phyloP scores from a whole-genome alignment of 2,888 invertebrate species.

The Sisyra terminalis region DNA sequence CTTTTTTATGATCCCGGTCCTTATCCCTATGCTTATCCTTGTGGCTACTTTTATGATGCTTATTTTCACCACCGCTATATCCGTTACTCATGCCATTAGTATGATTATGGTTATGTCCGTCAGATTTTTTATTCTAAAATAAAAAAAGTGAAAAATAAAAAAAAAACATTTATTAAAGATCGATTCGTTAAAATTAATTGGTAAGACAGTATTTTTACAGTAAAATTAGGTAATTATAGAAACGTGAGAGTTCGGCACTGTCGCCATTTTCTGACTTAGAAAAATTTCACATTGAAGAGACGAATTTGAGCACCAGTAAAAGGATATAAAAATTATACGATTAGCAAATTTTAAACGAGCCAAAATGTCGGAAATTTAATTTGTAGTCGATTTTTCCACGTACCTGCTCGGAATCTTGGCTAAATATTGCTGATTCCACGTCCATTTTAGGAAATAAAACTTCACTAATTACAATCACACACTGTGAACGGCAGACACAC shows the following conservation, averaged over 20 bases:
- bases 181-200: background rate
- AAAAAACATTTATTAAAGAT: slow-evolving; percentile 5
- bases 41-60: slow-evolving; percentile 35
- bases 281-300: slow-evolving; percentile 33
- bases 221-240: background rate
- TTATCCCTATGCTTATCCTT: slow-evolving; percentile 51
- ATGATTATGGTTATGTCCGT: slow-evolving; percentile 25
- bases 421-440: slow-evolving; percentile 42
- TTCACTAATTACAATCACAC: background rate
- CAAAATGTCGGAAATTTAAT: slow-evolving; percentile 3
- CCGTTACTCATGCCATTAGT: slow-evolving; percentile 73
- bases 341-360: slow-evolving; percentile 2
- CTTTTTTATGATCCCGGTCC: slow-evolving; percentile 15
- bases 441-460: slow-evolving; percentile 36
- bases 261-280: slow-evolving; percentile 83
- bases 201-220: background rate
- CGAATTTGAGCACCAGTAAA: slow-evolving; percentile 33
- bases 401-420: slow-evolving; percentile 40
- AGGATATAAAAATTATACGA: slow-evolving; percentile 13
- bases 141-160: slow-evolving; percentile 4
- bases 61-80: slow-evolving; percentile 30
- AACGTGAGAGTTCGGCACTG: slow-evolving; percentile 52
- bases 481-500: slow-evolving; percentile 5
- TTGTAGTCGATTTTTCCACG: slow-evolving; percentile 27
- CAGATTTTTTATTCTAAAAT: slow-evolving; percentile 3